phyloP scores from a whole-genome alignment of 2,888 invertebrate genomes.

The Volucella inflata region DNA sequence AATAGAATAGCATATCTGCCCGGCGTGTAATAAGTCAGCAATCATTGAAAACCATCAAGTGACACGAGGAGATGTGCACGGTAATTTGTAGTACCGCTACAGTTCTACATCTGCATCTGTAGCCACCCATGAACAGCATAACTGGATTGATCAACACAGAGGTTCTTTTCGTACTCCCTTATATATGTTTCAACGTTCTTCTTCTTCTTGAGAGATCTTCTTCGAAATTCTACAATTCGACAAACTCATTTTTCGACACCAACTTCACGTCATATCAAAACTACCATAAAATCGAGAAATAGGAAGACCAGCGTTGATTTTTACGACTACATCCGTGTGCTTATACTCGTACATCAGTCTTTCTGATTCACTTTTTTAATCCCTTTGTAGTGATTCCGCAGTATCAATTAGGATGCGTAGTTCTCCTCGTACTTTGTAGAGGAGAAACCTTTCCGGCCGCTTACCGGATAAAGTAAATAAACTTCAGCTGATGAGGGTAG shows the following conservation, averaged over 20 bases:
- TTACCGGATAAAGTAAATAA: conserved; percentile 57
- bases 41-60: conserved; percentile 78
- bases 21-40: conserved; percentile 76
- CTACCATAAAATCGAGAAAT: conserved; percentile 76
- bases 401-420: conserved; percentile 76
- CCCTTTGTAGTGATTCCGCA: conserved; percentile 77
- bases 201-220: conserved; percentile 74
- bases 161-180: conserved; percentile 8
- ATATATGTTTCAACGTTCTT: conserved; percentile 76
- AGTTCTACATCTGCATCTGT: conserved; percentile 78
- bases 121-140: conserved; percentile 76
- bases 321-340: conserved; percentile 72
- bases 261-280: conserved; percentile 72
- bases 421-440: conserved; percentile 76
- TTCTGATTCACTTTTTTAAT: conserved; percentile 74
- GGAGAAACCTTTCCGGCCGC: conserved; percentile 76
- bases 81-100: conserved; percentile 76
- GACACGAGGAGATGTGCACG: conserved; percentile 77
- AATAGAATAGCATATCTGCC: conserved; percentile 80
- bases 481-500: conserved; percentile 24
- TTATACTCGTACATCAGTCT: conserved; percentile 61
- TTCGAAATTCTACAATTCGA: conserved; percentile 50
- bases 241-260: conserved; percentile 64
- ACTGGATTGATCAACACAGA: not conserved
- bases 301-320: conserved; percentile 79